phyloP scores from a whole-genome alignment of 2,888 invertebrate genomes.

The Selenia dentaria region DNA sequence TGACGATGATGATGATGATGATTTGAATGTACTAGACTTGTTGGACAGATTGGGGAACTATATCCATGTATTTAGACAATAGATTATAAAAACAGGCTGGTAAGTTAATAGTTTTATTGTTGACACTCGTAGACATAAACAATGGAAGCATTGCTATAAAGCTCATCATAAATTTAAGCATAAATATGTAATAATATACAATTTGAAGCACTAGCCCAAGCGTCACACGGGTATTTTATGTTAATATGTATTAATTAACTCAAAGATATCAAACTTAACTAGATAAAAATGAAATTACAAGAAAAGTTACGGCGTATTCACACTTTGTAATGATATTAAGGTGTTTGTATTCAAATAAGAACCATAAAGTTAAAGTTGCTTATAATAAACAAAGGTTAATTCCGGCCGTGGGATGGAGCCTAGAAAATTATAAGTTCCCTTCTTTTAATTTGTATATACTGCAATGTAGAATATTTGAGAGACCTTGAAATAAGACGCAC shows the following conservation, averaged over 20 bases:
- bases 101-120: too few species aligned
- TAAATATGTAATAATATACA: not conserved
- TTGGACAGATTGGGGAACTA: too few species aligned
- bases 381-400: slow-evolving; percentile 56
- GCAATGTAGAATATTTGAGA: too few species aligned
- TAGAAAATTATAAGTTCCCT: slow-evolving; percentile 33
- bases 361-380: slow-evolving; percentile 38
- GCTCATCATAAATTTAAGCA: not conserved
- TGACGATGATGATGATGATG: too few species aligned
- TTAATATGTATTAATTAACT: slow-evolving; percentile 19
- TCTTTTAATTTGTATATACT: not conserved
- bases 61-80: too few species aligned
- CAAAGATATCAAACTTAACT: slow-evolving; percentile 12
- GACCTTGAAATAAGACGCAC: slow-evolving; percentile 15
- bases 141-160: not conserved
- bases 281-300: slow-evolving; percentile 30
- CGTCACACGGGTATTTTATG: slow-evolving; percentile 15
- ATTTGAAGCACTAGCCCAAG: not conserved
- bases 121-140: not conserved
- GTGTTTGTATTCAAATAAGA: slow-evolving; percentile 14
- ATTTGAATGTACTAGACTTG: too few species aligned
- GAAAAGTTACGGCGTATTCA: slow-evolving; percentile 15
- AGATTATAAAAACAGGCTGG: too few species aligned
- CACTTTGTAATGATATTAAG: slow-evolving; percentile 13
- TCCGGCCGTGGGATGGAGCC: slow-evolving; percentile 54